These are phyloP conservation scores for Barypeithes pellucidus DNA, from an alignment of 2,888 invertebrate genomes.

Conservation along the genomic window DNA sequence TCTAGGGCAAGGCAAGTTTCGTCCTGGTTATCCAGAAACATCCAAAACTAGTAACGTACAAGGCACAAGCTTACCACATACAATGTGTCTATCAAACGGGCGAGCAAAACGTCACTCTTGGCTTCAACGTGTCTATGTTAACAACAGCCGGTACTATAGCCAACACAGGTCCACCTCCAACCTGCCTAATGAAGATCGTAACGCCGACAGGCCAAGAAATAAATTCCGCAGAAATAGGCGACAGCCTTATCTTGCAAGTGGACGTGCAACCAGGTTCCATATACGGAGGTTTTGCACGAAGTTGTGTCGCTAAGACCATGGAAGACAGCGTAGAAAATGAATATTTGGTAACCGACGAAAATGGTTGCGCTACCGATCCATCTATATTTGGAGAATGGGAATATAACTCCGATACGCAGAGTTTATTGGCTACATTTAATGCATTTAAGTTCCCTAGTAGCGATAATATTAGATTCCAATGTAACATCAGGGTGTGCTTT, in stretches of 20 bases:
- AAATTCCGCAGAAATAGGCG: conserved; percentile 93
- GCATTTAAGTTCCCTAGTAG: conserved; percentile 97
- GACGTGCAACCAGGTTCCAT: conserved; percentile 76
- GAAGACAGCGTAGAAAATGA: conserved; percentile 91
- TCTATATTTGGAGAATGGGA: conserved; percentile 96
- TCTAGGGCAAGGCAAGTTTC: conserved; percentile 91
- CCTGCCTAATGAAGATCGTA: conserved; percentile 93
- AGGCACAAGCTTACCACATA: conserved; percentile 96
- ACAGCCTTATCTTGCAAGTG: conserved; percentile 82
- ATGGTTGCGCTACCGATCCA: conserved; percentile 94
- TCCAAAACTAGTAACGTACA: conserved; percentile 94
- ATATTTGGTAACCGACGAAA: conserved; percentile 93
- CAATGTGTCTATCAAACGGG: conserved; percentile 96
- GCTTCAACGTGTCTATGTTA: conserved; percentile 96
- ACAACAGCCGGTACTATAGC: conserved; percentile 96
- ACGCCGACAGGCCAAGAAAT: conserved; percentile 91
- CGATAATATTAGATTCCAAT: conserved; percentile 95
- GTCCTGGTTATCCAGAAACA: conserved; percentile 97
- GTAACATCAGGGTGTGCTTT: conserved; percentile 95
- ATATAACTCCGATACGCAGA: conserved; percentile 88
- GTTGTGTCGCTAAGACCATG: conserved; percentile 94
- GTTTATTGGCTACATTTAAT: conserved; percentile 90
- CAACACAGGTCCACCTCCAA: conserved; percentile 94
- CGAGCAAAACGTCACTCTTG: conserved; percentile 92
- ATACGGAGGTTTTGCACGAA: conserved; percentile 94